Conservation (phyloP, 2,797 vertebrate genomes). For the Anguilla megastoma region DNA sequence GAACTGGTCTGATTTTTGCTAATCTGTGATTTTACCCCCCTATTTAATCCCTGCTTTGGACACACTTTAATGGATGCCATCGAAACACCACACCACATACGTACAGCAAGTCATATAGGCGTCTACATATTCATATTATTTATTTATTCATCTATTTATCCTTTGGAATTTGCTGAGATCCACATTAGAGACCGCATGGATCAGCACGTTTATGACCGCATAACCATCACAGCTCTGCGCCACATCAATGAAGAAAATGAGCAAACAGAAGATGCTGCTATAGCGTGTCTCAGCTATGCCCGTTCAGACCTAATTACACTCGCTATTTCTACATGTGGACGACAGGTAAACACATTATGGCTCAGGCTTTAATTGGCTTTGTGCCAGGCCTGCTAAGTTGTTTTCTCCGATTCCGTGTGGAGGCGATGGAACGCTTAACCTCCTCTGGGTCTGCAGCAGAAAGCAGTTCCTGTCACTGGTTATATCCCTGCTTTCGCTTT, state of each 20-base stretch:
- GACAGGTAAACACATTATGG: neutral
- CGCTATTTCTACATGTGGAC: conserved; percentile 45
- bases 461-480: neutral
- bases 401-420: conserved; percentile 42
- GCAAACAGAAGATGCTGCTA: neutral
- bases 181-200: neutral
- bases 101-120: conserved; percentile 9
- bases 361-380: neutral
- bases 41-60: neutral
- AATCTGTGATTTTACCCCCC: neutral
- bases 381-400: conserved; percentile 26
- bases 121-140: neutral
- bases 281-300: conserved; percentile 11
- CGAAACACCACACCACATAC: neutral
- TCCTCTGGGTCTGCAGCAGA: conserved; percentile 34
- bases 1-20: neutral
- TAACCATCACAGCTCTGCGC: neutral
- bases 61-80: neutral
- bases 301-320: conserved; percentile 38
- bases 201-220: neutral
- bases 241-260: neutral
- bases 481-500: neutral
- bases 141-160: neutral
- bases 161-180: neutral
- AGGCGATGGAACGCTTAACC: conserved; percentile 51